Percentiles rank a stretch among this genome's conserved stretches.
Conservation (phyloP, 2,888 invertebrate genomes). For the Anodontia alba region DNA sequence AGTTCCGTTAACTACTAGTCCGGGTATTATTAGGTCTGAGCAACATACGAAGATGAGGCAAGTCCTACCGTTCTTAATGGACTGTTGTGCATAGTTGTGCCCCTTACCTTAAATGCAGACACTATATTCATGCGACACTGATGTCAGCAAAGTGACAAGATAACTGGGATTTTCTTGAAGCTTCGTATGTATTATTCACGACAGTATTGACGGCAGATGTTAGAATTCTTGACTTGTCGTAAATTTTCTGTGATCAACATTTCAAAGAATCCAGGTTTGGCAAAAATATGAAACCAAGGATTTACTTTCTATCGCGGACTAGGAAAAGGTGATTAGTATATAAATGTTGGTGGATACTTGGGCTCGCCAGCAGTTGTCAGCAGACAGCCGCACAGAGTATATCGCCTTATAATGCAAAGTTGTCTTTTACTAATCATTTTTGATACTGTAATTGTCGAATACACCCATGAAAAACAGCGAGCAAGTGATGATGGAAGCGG, state of each 20-base stretch:
- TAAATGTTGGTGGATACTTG: constrained; percentile 17
- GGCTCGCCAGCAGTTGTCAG: constrained; percentile 49
- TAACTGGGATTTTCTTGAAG: not conserved
- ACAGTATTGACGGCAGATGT: not conserved
- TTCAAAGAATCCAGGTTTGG: not conserved
- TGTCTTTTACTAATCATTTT: constrained; percentile 42
- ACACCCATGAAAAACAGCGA: constrained; percentile 58
- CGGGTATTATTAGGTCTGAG: too few species aligned
- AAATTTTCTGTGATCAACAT: not conserved
- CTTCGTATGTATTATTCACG: not conserved
- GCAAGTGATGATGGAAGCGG: constrained; percentile 72
- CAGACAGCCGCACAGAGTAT: constrained; percentile 57
- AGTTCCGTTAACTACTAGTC: too few species aligned
- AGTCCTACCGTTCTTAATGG: too few species aligned
- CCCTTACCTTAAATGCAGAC: too few species aligned
- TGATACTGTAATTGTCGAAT: constrained; percentile 43
- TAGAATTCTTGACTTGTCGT: not conserved
- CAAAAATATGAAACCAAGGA: not conserved
- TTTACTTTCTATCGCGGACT: constrained; percentile 55
- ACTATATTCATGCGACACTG: not conserved
- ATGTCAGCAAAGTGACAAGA: not conserved
- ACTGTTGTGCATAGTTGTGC: too few species aligned
- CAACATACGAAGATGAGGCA: too few species aligned
- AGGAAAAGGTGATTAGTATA: constrained; percentile 27
- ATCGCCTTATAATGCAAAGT: constrained; percentile 65